These are phyloP conservation scores for Agrilus cyanescens DNA, from an alignment of 2,888 invertebrate species.

Conservation along the genomic window DNA sequence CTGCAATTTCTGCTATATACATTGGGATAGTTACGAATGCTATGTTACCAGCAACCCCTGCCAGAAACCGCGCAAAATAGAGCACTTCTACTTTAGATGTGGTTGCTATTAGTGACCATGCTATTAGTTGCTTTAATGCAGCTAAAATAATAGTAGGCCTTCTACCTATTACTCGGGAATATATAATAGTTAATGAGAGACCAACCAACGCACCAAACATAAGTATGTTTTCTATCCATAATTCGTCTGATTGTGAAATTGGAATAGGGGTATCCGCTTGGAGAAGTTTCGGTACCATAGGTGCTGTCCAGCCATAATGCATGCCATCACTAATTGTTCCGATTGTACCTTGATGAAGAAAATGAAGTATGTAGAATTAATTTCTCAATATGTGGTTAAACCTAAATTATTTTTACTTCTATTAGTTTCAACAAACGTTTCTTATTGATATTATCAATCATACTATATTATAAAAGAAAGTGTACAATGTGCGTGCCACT, in stretches of 20 bases:
- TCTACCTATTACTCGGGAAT: conserved; percentile 1
- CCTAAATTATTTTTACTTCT: no score
- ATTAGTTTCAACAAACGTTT: no score
- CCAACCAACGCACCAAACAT: conserved; percentile 24
- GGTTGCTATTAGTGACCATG: conserved; percentile 29
- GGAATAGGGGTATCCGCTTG: conserved; percentile 22
- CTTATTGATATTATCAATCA: no score
- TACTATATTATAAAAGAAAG: no score
- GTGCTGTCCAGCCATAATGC: conserved; percentile 33
- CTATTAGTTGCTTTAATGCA: conserved; percentile 23
- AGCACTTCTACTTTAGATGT: conserved; percentile 25
- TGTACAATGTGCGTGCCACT: no score
- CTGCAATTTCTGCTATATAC: conserved; percentile 33
- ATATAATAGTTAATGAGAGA: conserved; percentile 19
- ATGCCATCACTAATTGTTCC: conserved; percentile 32
- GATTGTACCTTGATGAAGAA: conserved; percentile 26
- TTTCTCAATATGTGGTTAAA: no score
- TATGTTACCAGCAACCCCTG: conserved; percentile 31
- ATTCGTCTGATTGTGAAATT: conserved; percentile 20
- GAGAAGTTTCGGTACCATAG: conserved; percentile 26
- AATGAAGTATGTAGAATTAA: no score
- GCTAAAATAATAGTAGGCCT: conserved; percentile 26
- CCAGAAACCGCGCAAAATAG: conserved; percentile 28
- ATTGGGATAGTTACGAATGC: conserved; percentile 33
- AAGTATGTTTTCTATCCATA: conserved; percentile 21